Conservation (phyloP, 2,113 vertebrate genomes). For the Cyprinodon variegatus region DNA sequence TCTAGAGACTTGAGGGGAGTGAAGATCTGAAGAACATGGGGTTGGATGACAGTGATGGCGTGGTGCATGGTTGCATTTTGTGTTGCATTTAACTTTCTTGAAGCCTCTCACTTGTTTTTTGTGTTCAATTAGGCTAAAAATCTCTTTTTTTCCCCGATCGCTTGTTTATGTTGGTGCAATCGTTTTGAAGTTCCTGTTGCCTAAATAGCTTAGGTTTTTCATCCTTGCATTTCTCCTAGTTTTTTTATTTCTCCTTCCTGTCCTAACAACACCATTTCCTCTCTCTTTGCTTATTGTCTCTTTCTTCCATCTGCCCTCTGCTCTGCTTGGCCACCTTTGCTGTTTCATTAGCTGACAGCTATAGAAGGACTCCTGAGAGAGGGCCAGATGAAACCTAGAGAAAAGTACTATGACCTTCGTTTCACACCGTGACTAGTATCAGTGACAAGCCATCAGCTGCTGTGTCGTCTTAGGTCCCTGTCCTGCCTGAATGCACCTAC, state of each 20-base stretch:
- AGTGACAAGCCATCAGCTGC: conserved; percentile 76
- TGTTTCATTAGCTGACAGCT: conserved; percentile 76
- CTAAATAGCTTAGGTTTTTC: background rate
- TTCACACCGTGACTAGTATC: conserved; percentile 69
- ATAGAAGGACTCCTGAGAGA: conserved; percentile 67
- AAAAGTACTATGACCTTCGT: conserved; percentile 74
- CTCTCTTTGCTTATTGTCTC: conserved; percentile 31
- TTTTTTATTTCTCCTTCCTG: conserved; percentile 5
- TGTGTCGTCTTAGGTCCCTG: conserved; percentile 36
- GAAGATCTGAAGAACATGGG: conserved; percentile 4
- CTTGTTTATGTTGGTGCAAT: conserved; percentile 7
- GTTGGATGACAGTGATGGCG: conserved; percentile 32
- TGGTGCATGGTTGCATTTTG: conserved; percentile 11
- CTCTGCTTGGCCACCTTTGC: conserved; percentile 32
- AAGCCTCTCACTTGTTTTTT: conserved; percentile 22
- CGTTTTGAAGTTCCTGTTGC: conserved; percentile 7
- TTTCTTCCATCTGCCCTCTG: conserved; percentile 37
- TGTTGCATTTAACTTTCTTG: conserved; percentile 38
- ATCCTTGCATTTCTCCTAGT: background rate
- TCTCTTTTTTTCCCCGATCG: conserved; percentile 10
- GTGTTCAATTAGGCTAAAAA: conserved; percentile 24
- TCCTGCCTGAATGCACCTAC: background rate
- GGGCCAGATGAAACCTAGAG: conserved; percentile 71
- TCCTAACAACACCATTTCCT: conserved; percentile 43
- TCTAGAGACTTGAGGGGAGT: conserved; percentile 20